Evolutionary conservation across 2,888 invertebrate species (phyloP).

Genomic region (Lepeophtheirus nordmannii): DNA sequence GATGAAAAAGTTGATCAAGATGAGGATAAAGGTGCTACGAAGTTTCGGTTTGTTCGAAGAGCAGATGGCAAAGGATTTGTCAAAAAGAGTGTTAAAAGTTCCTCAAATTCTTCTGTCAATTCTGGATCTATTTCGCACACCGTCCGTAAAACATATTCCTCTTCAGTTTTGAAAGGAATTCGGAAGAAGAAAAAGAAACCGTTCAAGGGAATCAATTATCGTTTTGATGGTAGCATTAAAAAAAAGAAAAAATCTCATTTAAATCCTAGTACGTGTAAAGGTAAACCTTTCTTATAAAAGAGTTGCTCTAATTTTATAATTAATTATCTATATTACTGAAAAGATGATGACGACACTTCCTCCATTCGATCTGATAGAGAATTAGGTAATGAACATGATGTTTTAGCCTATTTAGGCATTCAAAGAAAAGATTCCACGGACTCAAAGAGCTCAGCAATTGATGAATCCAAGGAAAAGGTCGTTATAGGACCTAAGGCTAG

Average conservation of each 20-base stretch:
- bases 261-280: background rate
- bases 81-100: slow-evolving; percentile 12
- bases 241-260: background rate
- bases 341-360: background rate
- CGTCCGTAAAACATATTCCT: too few relatives aligned
- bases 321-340: background rate
- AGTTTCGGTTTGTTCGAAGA: background rate
- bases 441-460: background rate
- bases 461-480: background rate
- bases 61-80: slow-evolving; percentile 16
- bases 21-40: background rate
- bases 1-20: background rate
- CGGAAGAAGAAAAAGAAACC: slow-evolving; percentile 28
- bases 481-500: slow-evolving; percentile 5
- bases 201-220: slow-evolving; percentile 28
- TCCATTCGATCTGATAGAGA: background rate
- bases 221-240: slow-evolving; percentile 26
- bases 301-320: too few relatives aligned
- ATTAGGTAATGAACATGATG: slow-evolving; percentile 1
- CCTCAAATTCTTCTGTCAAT: background rate
- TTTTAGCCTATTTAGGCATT: slow-evolving; percentile 16
- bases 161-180: background rate
- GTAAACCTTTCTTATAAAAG: too few relatives aligned
- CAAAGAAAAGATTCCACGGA: slow-evolving; percentile 13
- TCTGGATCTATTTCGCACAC: background rate